Evolutionary conservation across 2,113 vertebrate genomes (phyloP).

Genomic region (Zootoca vivipara): DNA sequence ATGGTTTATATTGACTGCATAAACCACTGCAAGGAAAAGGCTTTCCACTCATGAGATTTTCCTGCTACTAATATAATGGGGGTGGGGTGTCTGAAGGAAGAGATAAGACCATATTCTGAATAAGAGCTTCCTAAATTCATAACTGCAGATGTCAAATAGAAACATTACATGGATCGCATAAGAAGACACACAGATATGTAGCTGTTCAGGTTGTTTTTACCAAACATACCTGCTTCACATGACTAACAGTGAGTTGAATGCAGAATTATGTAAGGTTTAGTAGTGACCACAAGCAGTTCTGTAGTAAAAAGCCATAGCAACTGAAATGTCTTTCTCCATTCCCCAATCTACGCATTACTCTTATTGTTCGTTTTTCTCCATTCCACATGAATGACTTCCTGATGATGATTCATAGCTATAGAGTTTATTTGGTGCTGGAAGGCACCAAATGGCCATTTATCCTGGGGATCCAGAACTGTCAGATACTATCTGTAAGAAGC

Average conservation of each 20-base stretch:
- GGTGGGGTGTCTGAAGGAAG: neutral
- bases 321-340: conserved; percentile 38
- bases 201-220: conserved; percentile 13
- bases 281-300: conserved; percentile 48
- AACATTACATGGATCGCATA: neutral
- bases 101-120: neutral
- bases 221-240: conserved; percentile 12
- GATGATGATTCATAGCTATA: conserved; percentile 48
- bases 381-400: conserved; percentile 54
- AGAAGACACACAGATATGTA: neutral
- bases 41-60: neutral
- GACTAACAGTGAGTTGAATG: conserved; percentile 39
- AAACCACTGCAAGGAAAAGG: conserved; percentile 21
- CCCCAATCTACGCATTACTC: conserved; percentile 32
- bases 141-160: neutral
- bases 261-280: conserved; percentile 52
- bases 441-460: conserved; percentile 43
- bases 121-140: neutral
- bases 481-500: conserved; percentile 8
- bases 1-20: conserved; percentile 11
- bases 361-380: conserved; percentile 54
- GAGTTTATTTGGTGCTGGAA: conserved; percentile 25
- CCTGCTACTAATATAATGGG: conserved; percentile 10
- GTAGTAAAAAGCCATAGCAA: conserved; percentile 44
- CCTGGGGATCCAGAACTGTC: conserved; percentile 19